These are phyloP conservation scores for Pristionchus pacificus DNA, from an alignment of 1,140 invertebrate species.

Conservation along the genomic window DNA sequence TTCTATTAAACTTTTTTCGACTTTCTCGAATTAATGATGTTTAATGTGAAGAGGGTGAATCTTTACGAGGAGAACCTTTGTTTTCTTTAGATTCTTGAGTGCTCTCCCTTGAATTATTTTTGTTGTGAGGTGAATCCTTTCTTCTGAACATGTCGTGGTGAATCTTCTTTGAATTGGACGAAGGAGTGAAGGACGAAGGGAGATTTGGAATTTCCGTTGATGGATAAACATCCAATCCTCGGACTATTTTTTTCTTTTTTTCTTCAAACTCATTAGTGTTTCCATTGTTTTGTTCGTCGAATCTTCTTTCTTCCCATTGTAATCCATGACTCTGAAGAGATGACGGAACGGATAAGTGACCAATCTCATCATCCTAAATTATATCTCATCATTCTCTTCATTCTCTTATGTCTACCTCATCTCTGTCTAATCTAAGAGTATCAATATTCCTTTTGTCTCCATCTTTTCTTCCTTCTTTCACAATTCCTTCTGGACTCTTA, in stretches of 20 bases:
- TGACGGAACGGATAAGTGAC: neutral
- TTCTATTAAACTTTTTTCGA: too few species aligned
- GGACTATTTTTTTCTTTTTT: neutral
- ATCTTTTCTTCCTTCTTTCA: slow-evolving; percentile 2
- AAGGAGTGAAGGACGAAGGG: slow-evolving; percentile 2
- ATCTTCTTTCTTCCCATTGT: neutral
- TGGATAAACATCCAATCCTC: slow-evolving; percentile 11
- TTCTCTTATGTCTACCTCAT: neutral
- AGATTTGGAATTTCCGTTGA: slow-evolving; percentile 19
- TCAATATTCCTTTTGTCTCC: too few species aligned
- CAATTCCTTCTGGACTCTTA: neutral
- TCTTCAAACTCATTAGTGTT: too few species aligned
- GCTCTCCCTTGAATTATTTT: too few species aligned
- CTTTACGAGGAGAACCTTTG: too few species aligned
- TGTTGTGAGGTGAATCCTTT: too few species aligned
- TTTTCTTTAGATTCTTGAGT: too few species aligned
- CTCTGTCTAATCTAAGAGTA: too few species aligned
- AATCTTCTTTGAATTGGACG: slow-evolving; percentile 8
- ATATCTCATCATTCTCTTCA: neutral
- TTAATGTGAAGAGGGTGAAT: too few species aligned
- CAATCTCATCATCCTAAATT: neutral
- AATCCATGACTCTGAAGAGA: neutral
- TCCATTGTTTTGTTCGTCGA: too few species aligned
- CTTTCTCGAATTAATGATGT: too few species aligned
- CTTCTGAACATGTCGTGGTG: slow-evolving; percentile 25